Evolutionary conservation across 2,797 vertebrate species (phyloP).

Genomic region (Anas georgica): DNA sequence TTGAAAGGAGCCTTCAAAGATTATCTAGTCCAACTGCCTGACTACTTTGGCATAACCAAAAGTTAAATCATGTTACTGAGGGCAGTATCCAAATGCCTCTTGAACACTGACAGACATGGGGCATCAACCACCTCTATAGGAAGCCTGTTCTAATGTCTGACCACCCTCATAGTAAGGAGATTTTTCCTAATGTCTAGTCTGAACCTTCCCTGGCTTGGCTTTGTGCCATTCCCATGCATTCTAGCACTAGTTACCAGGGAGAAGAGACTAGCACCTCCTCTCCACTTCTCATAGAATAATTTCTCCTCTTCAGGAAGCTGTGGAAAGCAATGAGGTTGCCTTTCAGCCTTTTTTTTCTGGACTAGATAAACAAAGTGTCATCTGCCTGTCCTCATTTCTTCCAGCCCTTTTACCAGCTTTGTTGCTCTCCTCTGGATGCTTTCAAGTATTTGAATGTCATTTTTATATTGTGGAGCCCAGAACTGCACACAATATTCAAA

Average conservation of each 20-base stretch:
- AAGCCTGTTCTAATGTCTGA: not conserved
- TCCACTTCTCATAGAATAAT: not conserved
- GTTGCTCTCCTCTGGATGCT: not conserved
- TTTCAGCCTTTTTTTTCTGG: not conserved
- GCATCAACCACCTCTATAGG: not conserved
- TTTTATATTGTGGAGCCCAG: not conserved
- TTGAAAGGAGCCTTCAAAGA: not conserved
- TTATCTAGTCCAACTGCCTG: not conserved
- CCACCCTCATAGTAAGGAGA: no score
- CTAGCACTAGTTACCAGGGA: not conserved
- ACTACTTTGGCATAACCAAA: not conserved
- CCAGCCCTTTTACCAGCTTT: not conserved
- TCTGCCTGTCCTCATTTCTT: no score
- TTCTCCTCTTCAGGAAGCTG: no score
- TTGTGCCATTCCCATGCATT: not conserved
- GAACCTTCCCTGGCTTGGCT: not conserved
- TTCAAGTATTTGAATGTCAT: not conserved
- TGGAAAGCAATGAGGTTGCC: not conserved
- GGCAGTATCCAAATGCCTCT: not conserved
- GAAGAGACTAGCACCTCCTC: not conserved
- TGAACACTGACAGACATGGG: not conserved
- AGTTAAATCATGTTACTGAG: not conserved
- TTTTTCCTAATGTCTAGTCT: no score
- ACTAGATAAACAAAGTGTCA: not conserved
- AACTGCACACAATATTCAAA: no score